Percentiles rank a stretch among this genome's conserved stretches.
Conservation (phyloP, 2,888 invertebrate genomes). For the Ophioninae sp. region DNA sequence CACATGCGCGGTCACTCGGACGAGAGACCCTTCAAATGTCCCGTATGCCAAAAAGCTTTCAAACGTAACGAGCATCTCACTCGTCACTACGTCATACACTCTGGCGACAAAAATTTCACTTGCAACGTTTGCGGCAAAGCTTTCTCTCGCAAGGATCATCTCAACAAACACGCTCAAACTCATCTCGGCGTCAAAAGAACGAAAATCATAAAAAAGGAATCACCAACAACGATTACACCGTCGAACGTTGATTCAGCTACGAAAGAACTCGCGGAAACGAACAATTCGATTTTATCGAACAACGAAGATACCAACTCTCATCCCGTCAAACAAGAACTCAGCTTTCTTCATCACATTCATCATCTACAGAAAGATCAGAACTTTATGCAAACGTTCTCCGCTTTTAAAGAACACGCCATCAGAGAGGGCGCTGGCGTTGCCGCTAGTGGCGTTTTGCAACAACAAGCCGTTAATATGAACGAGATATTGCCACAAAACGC, state of each 20-base stretch:
- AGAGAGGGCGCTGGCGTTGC: constrained; percentile 69
- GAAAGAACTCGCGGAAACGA: constrained; percentile 63
- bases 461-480: constrained; percentile 78
- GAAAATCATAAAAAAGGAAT: constrained; percentile 74
- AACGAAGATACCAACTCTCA: constrained; percentile 23
- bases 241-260: constrained; percentile 44
- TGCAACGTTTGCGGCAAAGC: constrained; percentile 82
- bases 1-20: constrained; percentile 82
- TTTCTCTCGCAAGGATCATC: constrained; percentile 82
- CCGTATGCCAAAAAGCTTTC: constrained; percentile 80
- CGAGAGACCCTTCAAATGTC: constrained; percentile 81
- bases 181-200: constrained; percentile 78
- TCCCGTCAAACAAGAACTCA: constrained; percentile 71
- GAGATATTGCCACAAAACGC: constrained; percentile 79
- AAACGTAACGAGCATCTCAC: constrained; percentile 83
- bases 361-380: constrained; percentile 77
- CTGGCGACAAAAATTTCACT: constrained; percentile 82
- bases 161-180: constrained; percentile 82
- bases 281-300: constrained; percentile 9
- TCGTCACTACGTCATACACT: constrained; percentile 82
- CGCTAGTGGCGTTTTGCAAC: constrained; percentile 70
- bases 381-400: constrained; percentile 76
- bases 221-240: constrained; percentile 41
- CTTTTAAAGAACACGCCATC: constrained; percentile 77
- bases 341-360: constrained; percentile 75